Evolutionary conservation across 2,888 invertebrate species (phyloP).

Genomic region (Diarsia mendica): DNA sequence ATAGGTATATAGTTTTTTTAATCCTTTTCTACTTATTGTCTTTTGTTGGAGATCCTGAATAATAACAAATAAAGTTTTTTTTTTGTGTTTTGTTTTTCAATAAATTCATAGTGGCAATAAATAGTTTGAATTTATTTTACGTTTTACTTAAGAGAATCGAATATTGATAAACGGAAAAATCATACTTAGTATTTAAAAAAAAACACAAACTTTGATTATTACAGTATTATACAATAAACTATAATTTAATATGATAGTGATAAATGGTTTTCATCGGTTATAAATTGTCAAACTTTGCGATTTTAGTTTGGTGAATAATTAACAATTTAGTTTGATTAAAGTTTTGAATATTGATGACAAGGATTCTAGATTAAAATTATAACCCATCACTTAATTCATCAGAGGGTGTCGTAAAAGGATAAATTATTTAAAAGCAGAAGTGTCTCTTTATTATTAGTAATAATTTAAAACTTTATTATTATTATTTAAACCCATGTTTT

Average conservation of each 20-base stretch:
- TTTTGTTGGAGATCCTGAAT: too few relatives aligned
- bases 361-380: background rate
- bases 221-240: background rate
- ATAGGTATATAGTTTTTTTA: too few relatives aligned
- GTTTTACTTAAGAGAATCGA: too few relatives aligned
- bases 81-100: too few relatives aligned
- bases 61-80: too few relatives aligned
- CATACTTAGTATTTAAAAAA: background rate
- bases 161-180: too few relatives aligned
- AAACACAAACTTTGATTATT: background rate
- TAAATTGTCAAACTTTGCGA: constrained; percentile 36
- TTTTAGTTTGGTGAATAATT: constrained; percentile 28
- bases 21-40: too few relatives aligned
- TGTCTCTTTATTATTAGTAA: too few relatives aligned
- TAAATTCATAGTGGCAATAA: too few relatives aligned
- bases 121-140: too few relatives aligned
- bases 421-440: background rate
- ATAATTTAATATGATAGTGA: background rate
- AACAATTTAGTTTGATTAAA: constrained; percentile 12
- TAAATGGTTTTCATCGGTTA: constrained; percentile 19
- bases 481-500: too few relatives aligned
- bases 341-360: constrained; percentile 5
- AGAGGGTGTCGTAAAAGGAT: background rate
- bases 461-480: too few relatives aligned
- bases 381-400: background rate